phyloP scores from a whole-genome alignment of 2,888 invertebrate species.

The Drosophila antonietae region DNA sequence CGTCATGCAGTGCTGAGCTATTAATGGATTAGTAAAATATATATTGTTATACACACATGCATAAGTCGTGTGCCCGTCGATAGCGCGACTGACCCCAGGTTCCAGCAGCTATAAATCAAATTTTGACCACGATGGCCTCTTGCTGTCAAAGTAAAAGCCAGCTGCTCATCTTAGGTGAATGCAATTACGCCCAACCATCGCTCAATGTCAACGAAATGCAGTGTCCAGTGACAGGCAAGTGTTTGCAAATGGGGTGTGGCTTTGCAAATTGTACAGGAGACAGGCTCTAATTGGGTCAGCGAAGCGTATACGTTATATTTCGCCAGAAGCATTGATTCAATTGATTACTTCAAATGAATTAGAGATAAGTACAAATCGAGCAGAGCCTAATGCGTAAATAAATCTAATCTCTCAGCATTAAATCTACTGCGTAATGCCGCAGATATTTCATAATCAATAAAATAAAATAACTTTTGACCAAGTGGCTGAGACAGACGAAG shows the following conservation, averaged over 20 bases:
- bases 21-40: conserved; percentile 62
- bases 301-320: conserved; percentile 26
- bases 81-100: conserved; percentile 50
- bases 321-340: neutral
- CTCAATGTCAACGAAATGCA: conserved; percentile 38
- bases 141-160: conserved; percentile 32
- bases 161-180: conserved; percentile 22
- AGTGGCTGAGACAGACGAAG: neutral
- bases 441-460: conserved; percentile 4
- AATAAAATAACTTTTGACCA: conserved; percentile 1
- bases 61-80: conserved; percentile 31
- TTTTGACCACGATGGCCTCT: conserved; percentile 34
- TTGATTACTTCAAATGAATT: neutral
- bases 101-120: conserved; percentile 56
- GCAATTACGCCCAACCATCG: conserved; percentile 33
- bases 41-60: conserved; percentile 5
- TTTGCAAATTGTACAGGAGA: neutral
- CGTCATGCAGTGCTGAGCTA: conserved; percentile 32
- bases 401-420: neutral
- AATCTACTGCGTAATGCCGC: conserved; percentile 5
- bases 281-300: conserved; percentile 3
- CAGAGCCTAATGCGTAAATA: neutral
- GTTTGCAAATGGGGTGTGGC: too few relatives aligned
- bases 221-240: neutral
- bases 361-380: neutral